phyloP scores from a whole-genome alignment of 2,888 invertebrate species.

The Seira musarum region DNA sequence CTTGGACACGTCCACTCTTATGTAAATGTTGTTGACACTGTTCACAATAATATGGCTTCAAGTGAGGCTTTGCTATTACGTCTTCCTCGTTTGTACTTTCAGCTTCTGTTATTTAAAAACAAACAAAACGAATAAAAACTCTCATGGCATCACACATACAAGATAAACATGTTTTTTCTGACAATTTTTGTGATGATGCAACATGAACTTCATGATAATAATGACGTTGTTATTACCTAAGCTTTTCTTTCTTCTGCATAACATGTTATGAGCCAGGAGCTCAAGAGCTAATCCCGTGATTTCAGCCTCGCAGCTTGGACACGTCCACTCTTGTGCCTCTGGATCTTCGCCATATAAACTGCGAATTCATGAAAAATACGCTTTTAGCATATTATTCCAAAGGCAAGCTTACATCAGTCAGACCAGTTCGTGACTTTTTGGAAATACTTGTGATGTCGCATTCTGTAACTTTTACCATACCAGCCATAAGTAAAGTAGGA shows the following conservation, averaged over 20 bases:
- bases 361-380: slow-evolving; percentile 73
- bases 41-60: slow-evolving; percentile 75
- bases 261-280: slow-evolving; percentile 81
- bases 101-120: slow-evolving; percentile 43
- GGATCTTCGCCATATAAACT: slow-evolving; percentile 74
- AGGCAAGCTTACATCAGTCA: not conserved
- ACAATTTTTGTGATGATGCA: not conserved
- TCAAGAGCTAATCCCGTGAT: slow-evolving; percentile 80
- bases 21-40: slow-evolving; percentile 80
- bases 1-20: slow-evolving; percentile 83
- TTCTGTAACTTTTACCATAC: no score
- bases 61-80: slow-evolving; percentile 74
- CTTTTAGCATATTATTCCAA: slow-evolving; percentile 76
- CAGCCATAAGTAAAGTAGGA: slow-evolving; percentile 87
- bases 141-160: not conserved
- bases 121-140: slow-evolving; percentile 22
- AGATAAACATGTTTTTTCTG: slow-evolving; percentile 8
- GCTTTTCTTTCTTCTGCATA: slow-evolving; percentile 72
- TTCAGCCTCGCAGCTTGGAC: slow-evolving; percentile 80
- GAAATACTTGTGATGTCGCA: no score
- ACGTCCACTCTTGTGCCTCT: slow-evolving; percentile 80
- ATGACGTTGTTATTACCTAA: slow-evolving; percentile 65
- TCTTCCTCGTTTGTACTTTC: slow-evolving; percentile 71
- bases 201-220: slow-evolving; percentile 15
- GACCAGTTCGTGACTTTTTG: not conserved